phyloP scores from a whole-genome alignment of 2,888 invertebrate species.

The Caradrina clavipalpis region DNA sequence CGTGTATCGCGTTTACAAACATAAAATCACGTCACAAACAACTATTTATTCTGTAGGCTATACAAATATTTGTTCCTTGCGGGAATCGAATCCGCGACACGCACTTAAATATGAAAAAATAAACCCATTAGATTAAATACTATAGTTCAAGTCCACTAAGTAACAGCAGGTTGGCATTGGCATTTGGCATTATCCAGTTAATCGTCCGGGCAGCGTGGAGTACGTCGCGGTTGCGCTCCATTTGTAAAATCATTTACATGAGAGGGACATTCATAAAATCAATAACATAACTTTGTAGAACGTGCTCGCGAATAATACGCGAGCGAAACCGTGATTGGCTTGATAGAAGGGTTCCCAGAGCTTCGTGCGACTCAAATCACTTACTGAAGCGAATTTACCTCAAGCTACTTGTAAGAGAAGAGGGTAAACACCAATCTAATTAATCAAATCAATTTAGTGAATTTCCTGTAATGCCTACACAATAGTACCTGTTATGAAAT shows the following conservation, averaged over 20 bases:
- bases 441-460: neutral
- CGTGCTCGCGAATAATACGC: conserved; percentile 38
- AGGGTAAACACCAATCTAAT: too few relatives aligned
- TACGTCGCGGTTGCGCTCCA: conserved; percentile 9
- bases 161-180: neutral
- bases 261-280: conserved; percentile 57
- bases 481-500: neutral
- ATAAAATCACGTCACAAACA: too few relatives aligned
- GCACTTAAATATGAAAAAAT: neutral
- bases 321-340: conserved; percentile 29
- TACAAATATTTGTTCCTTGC: too few relatives aligned
- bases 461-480: neutral
- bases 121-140: conserved; percentile 7
- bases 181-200: neutral
- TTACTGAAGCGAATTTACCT: conserved; percentile 1
- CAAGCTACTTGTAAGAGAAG: neutral
- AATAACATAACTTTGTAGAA: conserved; percentile 42
- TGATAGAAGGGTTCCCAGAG: conserved; percentile 20
- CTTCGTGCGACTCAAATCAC: conserved; percentile 21
- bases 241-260: conserved; percentile 34
- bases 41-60: too few relatives aligned
- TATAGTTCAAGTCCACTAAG: neutral
- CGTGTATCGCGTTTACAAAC: too few relatives aligned
- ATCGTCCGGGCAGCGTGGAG: conserved; percentile 8
- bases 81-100: too few relatives aligned